These are phyloP conservation scores for Macrophya alboannulata DNA, from an alignment of 2,888 invertebrate species.

Conservation along the genomic window DNA sequence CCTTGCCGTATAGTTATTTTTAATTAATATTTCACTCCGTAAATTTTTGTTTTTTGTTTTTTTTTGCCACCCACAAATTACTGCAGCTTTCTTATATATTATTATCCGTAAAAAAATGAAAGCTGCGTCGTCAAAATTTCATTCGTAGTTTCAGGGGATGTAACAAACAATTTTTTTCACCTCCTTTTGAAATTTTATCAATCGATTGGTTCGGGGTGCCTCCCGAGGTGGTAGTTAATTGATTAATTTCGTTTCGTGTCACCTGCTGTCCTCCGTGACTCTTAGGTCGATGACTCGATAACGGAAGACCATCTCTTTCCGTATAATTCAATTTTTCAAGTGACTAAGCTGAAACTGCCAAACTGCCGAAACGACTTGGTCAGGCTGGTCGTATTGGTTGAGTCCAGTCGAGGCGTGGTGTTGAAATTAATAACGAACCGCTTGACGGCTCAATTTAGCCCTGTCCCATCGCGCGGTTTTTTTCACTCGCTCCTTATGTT, in stretches of 20 bases:
- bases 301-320: slow-evolving; percentile 57
- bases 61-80: not conserved
- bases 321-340: slow-evolving; percentile 66
- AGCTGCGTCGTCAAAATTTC: not conserved
- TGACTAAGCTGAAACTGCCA: slow-evolving; percentile 60
- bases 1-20: not conserved
- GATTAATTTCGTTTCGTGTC: slow-evolving; percentile 54
- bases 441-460: slow-evolving; percentile 59
- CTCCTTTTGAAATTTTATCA: not conserved
- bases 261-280: slow-evolving; percentile 53
- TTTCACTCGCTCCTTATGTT: slow-evolving; percentile 48
- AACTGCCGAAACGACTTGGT: slow-evolving; percentile 50
- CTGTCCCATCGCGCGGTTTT: slow-evolving; percentile 52
- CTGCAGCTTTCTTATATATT: not conserved
- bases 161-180: not conserved
- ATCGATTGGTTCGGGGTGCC: not conserved
- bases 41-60: not conserved
- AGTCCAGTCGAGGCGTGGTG: slow-evolving; percentile 48
- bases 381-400: slow-evolving; percentile 37
- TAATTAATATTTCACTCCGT: not conserved
- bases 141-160: not conserved
- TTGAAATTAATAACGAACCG: slow-evolving; percentile 59
- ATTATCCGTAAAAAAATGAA: no score
- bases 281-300: slow-evolving; percentile 47
- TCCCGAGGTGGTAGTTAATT: slow-evolving; percentile 24